These are phyloP conservation scores for Istiophorus platypterus DNA, from an alignment of 2,113 vertebrate species.

Conservation along the genomic window DNA sequence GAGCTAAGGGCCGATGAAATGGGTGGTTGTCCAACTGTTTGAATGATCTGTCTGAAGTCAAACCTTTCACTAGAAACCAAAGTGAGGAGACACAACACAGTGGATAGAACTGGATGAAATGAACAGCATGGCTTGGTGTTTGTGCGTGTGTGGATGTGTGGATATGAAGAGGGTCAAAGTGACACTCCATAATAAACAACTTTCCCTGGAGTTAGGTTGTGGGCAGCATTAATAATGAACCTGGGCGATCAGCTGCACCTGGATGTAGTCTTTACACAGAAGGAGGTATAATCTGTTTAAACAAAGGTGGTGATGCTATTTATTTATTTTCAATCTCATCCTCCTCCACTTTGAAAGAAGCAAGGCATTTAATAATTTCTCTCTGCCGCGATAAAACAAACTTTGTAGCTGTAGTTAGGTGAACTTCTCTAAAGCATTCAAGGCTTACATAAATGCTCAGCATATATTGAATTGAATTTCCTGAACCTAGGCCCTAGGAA, in stretches of 20 bases:
- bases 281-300: constrained; percentile 48
- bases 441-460: not conserved
- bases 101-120: not conserved
- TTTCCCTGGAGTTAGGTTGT: constrained; percentile 45
- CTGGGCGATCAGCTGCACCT: constrained; percentile 29
- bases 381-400: constrained; percentile 18
- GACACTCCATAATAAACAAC: constrained; percentile 57
- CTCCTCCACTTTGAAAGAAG: not conserved
- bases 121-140: not conserved
- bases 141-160: not conserved
- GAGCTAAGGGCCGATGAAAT: not conserved
- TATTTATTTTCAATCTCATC: constrained; percentile 21
- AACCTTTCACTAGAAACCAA: not conserved
- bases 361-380: not conserved
- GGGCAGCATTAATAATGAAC: constrained; percentile 40
- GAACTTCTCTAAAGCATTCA: not conserved
- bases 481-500: not conserved
- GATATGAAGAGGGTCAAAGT: constrained; percentile 38
- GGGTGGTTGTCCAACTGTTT: not conserved
- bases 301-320: constrained; percentile 28
- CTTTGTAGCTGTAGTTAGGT: not conserved
- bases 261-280: constrained; percentile 25
- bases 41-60: constrained; percentile 1
- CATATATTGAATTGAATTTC: not conserved
- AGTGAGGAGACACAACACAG: not conserved